phyloP scores from a whole-genome alignment of 2,888 invertebrate genomes.

The Iphiclides podalirius region DNA sequence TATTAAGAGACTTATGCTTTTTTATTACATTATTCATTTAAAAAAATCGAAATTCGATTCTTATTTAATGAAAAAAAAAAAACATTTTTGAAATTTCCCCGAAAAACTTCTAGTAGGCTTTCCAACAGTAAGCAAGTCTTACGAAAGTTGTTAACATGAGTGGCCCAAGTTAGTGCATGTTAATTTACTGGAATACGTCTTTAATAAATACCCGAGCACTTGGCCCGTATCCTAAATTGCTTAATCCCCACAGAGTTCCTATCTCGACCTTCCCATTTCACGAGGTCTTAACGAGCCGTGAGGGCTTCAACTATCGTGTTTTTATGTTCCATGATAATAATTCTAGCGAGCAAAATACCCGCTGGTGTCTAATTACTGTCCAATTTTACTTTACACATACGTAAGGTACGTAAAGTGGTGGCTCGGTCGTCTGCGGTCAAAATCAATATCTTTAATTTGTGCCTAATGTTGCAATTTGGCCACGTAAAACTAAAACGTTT shows the following conservation, averaged over 20 bases:
- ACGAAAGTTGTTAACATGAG: background rate
- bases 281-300: conserved; percentile 29
- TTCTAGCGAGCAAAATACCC: background rate
- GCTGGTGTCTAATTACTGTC: background rate
- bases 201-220: conserved; percentile 18
- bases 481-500: too few relatives aligned
- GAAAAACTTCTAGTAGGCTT: background rate
- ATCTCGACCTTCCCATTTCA: conserved; percentile 20
- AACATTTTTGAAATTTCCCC: background rate
- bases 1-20: too few relatives aligned
- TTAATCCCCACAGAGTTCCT: conserved; percentile 21
- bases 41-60: too few relatives aligned
- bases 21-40: too few relatives aligned
- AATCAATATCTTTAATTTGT: too few relatives aligned
- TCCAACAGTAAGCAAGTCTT: background rate
- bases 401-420: too few relatives aligned
- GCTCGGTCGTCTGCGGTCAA: too few relatives aligned
- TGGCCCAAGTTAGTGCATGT: conserved; percentile 6
- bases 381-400: too few relatives aligned
- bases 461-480: too few relatives aligned
- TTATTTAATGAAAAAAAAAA: too few relatives aligned
- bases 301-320: conserved; percentile 44
- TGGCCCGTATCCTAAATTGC: conserved; percentile 20
- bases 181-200: conserved; percentile 14
- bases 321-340: conserved; percentile 35